Evolutionary conservation across 2,113 vertebrate genomes (phyloP), one percentile per base, ranked within the genome.

Genomic region (Egretta garzetta): DNA sequence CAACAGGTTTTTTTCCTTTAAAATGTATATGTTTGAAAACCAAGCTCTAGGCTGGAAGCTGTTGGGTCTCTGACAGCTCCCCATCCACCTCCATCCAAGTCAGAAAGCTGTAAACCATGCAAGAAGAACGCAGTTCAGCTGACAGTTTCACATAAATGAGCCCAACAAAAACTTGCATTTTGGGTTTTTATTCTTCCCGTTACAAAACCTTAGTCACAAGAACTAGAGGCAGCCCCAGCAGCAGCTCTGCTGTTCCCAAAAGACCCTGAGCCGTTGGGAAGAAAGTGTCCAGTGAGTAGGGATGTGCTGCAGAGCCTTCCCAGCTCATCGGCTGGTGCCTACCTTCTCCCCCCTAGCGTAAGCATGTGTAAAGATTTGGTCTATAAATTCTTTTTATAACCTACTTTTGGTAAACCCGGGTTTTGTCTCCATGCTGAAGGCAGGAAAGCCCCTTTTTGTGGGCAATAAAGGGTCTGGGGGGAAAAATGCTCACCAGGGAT

Each of bases 41-140:
- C 19, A 71, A 63, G 86, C 88, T 60, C 37, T 32, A 73, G 93
- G 86, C 86, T 95, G 82, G 82, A 68, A 95, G 12, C 80, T 82
- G 90, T 37, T 10, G 3, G 15, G 60, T 80, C 86, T 77, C 52
- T 71, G 73, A 55, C 45, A 28, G 94, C 59, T 93, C 43, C 71
- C 37, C 19, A 39, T 83, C 81, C 79, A 72, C 81, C 74, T 93
- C 74, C 33, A 28, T 59, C 66, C 1, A 1, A 93, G 80, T 43
- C 66, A 33, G 49, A 58, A 60, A 86, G 84, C 64, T 50, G 19
- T 76, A 94, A 96, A 79, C 60, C 66, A 12, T 32, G 66, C 43
- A 22, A 67, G 67, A 32, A 26, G 32, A 53, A 4, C 22, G 49
- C 1, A 1, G 45, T 70, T 92, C 74, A 72, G 63, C 91, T 3